These are phyloP conservation scores for Aurelia sp. DNA, from an alignment of 30 jellyfish, hydroid and myxozoan species.

Conservation along the genomic window DNA sequence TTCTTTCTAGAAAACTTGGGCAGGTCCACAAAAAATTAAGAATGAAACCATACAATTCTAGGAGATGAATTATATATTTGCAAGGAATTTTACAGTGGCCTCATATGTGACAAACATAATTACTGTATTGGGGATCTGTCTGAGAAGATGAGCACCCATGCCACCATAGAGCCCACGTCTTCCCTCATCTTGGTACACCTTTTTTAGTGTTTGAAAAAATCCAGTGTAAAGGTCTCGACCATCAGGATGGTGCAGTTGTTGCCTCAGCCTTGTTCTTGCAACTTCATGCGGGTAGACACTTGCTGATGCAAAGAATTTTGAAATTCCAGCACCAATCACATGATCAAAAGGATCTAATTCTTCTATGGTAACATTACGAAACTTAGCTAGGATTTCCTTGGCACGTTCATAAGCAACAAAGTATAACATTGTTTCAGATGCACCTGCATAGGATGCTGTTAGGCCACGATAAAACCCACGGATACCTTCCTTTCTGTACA, in stretches of 20 bases:
- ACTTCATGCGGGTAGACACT: constrained; percentile 99
- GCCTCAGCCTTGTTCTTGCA: constrained; percentile 98
- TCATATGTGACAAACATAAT: constrained; percentile 94
- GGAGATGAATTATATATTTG: constrained; percentile 33
- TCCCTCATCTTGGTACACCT: constrained; percentile 93
- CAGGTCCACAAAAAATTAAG: too few species aligned
- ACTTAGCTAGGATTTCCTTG: constrained; percentile 63
- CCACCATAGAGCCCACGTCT: constrained; percentile 98
- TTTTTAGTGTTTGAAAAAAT: constrained; percentile 86
- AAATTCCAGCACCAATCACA: constrained; percentile 78
- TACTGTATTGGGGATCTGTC: constrained; percentile 98
- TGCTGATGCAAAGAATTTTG: constrained; percentile 86
- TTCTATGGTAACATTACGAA: constrained; percentile 21
- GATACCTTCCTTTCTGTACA: constrained; percentile 85
- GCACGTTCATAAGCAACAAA: constrained; percentile 89
- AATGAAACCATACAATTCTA: too few species aligned
- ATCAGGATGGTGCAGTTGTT: constrained; percentile 70
- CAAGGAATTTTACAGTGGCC: constrained; percentile 77
- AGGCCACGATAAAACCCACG: constrained; percentile 98
- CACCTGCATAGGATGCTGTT: constrained; percentile 96
- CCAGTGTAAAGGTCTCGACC: constrained; percentile 84
- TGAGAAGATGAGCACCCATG: constrained; percentile 94
- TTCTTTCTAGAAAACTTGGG: too few species aligned
- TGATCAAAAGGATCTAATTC: constrained; percentile 73
- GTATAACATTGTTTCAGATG: constrained; percentile 92